Percentiles rank a stretch among this genome's conserved stretches.
These are phyloP conservation scores for Chelon auratus DNA, from an alignment of 2,797 vertebrate genomes.

Conservation along the genomic window DNA sequence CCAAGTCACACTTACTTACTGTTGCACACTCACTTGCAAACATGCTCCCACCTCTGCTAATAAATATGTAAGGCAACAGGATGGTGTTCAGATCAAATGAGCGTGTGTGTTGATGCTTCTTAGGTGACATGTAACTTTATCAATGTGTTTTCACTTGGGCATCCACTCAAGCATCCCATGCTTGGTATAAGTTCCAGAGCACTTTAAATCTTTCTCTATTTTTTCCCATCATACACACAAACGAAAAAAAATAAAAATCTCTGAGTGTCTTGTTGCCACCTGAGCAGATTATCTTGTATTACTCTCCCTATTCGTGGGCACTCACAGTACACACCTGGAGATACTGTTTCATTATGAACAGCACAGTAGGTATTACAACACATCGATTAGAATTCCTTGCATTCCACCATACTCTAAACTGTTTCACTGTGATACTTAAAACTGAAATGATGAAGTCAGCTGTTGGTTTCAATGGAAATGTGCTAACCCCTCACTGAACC, in stretches of 20 bases:
- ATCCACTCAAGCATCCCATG: neutral
- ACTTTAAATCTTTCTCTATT: neutral
- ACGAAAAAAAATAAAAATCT: neutral
- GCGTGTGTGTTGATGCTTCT: too few species aligned
- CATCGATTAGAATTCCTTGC: neutral
- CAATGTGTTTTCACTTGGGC: neutral
- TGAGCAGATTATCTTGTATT: constrained; percentile 25
- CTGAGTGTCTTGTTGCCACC: constrained; percentile 17
- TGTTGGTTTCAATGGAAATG: neutral
- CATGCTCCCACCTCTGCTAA: too few species aligned
- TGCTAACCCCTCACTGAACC: neutral
- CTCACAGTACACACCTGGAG: constrained; percentile 39
- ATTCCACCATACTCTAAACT: too few species aligned
- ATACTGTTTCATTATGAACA: constrained; percentile 31
- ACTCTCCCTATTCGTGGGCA: neutral
- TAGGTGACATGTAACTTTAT: too few species aligned
- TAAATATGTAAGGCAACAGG: neutral
- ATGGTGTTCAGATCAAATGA: neutral
- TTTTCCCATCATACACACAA: neutral
- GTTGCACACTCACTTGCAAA: too few species aligned
- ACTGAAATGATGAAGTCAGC: neutral
- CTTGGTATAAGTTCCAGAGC: neutral
- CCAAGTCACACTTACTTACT: too few species aligned
- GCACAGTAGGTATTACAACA: neutral
- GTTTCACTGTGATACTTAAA: too few species aligned